These are phyloP conservation scores for Tangara arthus DNA, from an alignment of 2,797 vertebrate species.

Conservation along the genomic window DNA sequence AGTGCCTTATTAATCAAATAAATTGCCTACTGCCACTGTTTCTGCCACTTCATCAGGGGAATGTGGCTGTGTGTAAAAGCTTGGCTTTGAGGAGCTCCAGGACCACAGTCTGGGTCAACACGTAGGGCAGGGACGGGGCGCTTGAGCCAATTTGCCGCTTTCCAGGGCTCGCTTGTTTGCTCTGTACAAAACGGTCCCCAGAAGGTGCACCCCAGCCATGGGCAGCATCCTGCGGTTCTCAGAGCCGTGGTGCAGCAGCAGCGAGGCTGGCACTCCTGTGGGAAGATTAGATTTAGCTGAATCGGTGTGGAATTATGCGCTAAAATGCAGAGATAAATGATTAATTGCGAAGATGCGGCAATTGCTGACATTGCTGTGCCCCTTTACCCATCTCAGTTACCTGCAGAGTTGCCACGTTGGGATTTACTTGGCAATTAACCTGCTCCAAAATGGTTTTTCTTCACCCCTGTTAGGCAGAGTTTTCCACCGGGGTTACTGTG, in stretches of 20 bases:
- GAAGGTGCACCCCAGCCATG: fast-evolving
- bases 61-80: neutral
- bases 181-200: neutral
- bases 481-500: neutral
- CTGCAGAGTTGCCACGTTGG: neutral
- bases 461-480: neutral
- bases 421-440: constrained; percentile 50
- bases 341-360: constrained; percentile 16
- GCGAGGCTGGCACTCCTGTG: neutral
- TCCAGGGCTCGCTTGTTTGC: neutral
- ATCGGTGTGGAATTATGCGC: neutral
- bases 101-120: neutral
- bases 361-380: neutral
- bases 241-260: neutral
- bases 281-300: neutral
- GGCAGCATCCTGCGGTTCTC: neutral
- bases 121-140: neutral
- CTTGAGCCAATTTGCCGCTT: neutral
- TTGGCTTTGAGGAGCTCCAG: neutral
- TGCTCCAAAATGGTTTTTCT: constrained; percentile 14
- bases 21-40: neutral
- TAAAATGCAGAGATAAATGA: constrained; percentile 21
- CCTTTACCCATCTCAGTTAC: constrained; percentile 2
- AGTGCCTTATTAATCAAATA: constrained; percentile 12
- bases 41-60: neutral